Evolutionary conservation across 2,888 invertebrate genomes (phyloP).

Genomic region (Cinara cedri): DNA sequence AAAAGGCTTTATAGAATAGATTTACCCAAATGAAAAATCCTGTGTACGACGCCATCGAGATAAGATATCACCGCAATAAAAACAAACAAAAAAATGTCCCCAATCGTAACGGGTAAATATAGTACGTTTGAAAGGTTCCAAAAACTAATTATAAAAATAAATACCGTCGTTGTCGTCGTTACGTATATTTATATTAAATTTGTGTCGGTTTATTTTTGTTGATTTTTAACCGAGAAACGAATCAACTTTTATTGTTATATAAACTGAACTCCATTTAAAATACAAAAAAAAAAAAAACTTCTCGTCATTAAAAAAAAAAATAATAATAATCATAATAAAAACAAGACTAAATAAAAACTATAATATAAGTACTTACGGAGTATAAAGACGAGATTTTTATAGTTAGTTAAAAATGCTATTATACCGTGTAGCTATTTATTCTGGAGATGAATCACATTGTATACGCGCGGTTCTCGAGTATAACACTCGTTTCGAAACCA

Average conservation of each 20-base stretch:
- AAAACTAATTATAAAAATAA: too few relatives aligned
- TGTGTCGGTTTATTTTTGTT: too few relatives aligned
- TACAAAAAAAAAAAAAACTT: constrained; percentile 2
- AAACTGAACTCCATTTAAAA: constrained; percentile 11
- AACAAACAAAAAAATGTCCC: too few relatives aligned
- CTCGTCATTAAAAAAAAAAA: not conserved
- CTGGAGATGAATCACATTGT: not conserved
- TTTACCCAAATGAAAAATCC: too few relatives aligned
- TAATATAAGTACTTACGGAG: not conserved
- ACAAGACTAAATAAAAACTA: not conserved
- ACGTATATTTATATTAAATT: not conserved
- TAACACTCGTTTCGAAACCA: not conserved
- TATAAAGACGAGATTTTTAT: constrained; percentile 22
- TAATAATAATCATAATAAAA: too few relatives aligned
- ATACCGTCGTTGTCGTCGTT: not conserved
- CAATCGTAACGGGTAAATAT: too few relatives aligned
- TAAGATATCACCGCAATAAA: too few relatives aligned
- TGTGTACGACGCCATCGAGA: too few relatives aligned
- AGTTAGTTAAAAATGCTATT: not conserved
- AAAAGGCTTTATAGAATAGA: too few relatives aligned
- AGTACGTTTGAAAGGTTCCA: too few relatives aligned
- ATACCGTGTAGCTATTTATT: not conserved
- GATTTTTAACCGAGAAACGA: not conserved
- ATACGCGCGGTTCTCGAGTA: not conserved
- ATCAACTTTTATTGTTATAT: not conserved